Conservation (phyloP, 2,113 vertebrate genomes). For the Tautogolabrus adspersus region DNA sequence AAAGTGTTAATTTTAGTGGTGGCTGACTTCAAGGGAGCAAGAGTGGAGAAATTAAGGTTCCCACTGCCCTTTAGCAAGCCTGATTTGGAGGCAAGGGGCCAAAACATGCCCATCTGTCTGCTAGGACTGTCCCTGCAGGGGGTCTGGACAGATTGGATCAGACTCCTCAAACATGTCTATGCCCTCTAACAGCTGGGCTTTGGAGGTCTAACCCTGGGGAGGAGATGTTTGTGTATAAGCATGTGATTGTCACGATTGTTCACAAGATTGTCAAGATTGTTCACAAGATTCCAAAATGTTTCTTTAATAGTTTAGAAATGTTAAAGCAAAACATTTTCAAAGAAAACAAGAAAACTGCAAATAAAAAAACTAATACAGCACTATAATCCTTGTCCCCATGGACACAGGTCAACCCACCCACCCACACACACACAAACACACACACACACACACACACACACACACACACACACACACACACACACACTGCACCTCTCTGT, state of each 20-base stretch:
- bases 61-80: conserved; percentile 43
- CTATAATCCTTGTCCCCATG: too few species aligned
- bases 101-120: conserved; percentile 79
- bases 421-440: too few species aligned
- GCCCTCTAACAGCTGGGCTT: conserved; percentile 62
- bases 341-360: too few species aligned
- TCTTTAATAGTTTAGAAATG: too few species aligned
- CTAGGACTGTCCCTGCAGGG: conserved; percentile 61
- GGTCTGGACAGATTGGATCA: conserved; percentile 68
- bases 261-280: not conserved
- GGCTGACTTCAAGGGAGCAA: conserved; percentile 20
- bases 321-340: too few species aligned
- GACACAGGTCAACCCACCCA: too few species aligned
- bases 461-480: too few species aligned
- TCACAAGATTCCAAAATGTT: too few species aligned
- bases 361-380: too few species aligned
- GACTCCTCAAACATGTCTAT: conserved; percentile 55
- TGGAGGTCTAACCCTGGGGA: conserved; percentile 40
- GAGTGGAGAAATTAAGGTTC: conserved; percentile 42
- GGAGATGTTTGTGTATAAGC: conserved; percentile 10
- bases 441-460: too few species aligned
- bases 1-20: conserved; percentile 12
- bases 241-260: not conserved
- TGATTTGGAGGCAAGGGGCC: conserved; percentile 53
- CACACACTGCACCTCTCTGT: not conserved